Base-by-base conservation (phyloP, 2,888 invertebrate genomes). In the Vesta saturnalis region DNA sequence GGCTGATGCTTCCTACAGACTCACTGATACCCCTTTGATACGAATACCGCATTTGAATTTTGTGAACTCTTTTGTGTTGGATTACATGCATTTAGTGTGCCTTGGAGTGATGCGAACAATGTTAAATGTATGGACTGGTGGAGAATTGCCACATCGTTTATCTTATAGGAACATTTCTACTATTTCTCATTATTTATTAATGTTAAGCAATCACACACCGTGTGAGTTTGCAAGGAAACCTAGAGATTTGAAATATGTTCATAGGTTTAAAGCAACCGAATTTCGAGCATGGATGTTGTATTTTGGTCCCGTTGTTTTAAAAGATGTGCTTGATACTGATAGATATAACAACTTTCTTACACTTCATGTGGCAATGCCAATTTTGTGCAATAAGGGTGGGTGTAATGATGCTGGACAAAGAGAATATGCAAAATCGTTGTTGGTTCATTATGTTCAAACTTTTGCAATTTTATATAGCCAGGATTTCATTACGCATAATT, bases 201-300 rank as follows among this genome's bases (percentile, higher is more conserved):
- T 46, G 15, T 46, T 14, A 30, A 30, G 30, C 10, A 30, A 30
- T 5, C 10, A 5, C 10, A 30, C 30, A 30, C 30, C 30, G 30
- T 46, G 15, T 46, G 46, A 46, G n/a, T 46, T 46, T 8, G 15
- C 46, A 46, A 14, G 46, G 46, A 46, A 46, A 46, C 46, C 46
- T n/a, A 8, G 15, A 14, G 15, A 46, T 14, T 14, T 46, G 46
- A 46, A 46, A 14, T 46, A n/a, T n/a, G 15, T 46, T 14, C 46
- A 46, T 46, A 46, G 46, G 15, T 46, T 46, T 46, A 46, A 46
- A 46, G 46, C 15, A 4, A 46, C 46, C 3, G 15, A 46, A 46
- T 46, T 46, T 46, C 3, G 15, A 46, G 10, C 10, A 10, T 30
- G 5, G 5, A 46, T 46, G 46, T 46, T 46, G 15, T 46, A 46